A percentile compares a stretch with the other conserved stretches of the same genome.
Evolutionary conservation across 2,888 invertebrate genomes (phyloP).

Genomic region (Podotricha telesiphe): DNA sequence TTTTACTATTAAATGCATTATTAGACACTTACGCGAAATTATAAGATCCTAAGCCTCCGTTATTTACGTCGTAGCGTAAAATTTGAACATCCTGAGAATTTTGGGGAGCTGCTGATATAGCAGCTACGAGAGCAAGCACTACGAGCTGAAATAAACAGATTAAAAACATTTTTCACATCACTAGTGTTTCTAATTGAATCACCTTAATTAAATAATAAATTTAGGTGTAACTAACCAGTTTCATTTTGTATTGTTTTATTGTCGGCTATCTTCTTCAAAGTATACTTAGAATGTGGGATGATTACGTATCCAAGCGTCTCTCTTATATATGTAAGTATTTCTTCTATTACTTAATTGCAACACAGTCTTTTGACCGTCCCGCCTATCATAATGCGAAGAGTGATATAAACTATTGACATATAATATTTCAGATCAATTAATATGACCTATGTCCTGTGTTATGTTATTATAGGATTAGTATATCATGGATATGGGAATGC

Average conservation of each 20-base stretch:
- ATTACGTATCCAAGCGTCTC: conserved; percentile 69
- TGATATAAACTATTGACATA: conserved; percentile 47
- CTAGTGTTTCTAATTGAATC: conserved; percentile 49
- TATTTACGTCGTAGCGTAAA: conserved; percentile 84
- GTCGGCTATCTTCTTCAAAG: conserved; percentile 64
- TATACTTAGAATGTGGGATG: conserved; percentile 69
- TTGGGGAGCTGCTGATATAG: conserved; percentile 68
- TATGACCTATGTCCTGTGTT: conserved; percentile 61
- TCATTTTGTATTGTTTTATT: conserved; percentile 67
- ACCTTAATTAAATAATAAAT: conserved; percentile 1
- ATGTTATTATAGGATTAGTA: conserved; percentile 64
- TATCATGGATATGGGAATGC: conserved; percentile 66
- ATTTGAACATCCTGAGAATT: conserved; percentile 83
- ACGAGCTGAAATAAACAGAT: conserved; percentile 67
- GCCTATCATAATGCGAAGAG: conserved; percentile 60
- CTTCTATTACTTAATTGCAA: conserved; percentile 75
- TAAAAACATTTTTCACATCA: conserved; percentile 47
- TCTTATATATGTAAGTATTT: conserved; percentile 77
- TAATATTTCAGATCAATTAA: conserved; percentile 57
- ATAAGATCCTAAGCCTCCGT: conserved; percentile 84
- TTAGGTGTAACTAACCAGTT: conserved; percentile 66
- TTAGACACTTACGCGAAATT: conserved; percentile 77
- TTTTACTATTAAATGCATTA: not conserved
- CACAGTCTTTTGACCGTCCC: conserved; percentile 57
- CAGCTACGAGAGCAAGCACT: conserved; percentile 61